These are phyloP conservation scores for Heptranchias perlo DNA, from an alignment of 2,113 vertebrate species.

Conservation along the genomic window DNA sequence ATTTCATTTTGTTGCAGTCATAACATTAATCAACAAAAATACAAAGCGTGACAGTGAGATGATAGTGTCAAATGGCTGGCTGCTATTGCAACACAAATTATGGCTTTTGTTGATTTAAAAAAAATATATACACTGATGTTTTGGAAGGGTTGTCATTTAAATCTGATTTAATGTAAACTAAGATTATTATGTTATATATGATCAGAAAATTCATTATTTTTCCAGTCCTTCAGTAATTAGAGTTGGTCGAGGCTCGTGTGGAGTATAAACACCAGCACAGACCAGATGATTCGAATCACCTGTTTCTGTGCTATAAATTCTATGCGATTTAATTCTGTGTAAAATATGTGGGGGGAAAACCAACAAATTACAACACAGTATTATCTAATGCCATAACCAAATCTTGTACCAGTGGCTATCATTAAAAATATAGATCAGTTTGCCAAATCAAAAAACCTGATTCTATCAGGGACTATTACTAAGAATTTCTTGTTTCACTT, in stretches of 20 bases:
- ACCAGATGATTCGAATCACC: too few relatives aligned
- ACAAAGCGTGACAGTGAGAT: not conserved
- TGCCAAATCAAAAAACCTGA: not conserved
- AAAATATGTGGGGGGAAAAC: too few relatives aligned
- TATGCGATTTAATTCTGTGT: too few relatives aligned
- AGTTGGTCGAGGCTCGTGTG: too few relatives aligned
- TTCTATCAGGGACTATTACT: not conserved
- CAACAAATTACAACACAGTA: too few relatives aligned
- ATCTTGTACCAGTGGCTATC: not conserved
- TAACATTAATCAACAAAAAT: not conserved
- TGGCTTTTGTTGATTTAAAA: not conserved
- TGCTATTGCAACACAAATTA: not conserved
- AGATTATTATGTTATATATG: not conserved
- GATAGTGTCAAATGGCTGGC: not conserved
- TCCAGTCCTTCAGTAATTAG: too few relatives aligned
- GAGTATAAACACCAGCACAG: too few relatives aligned
- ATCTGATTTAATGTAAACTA: not conserved
- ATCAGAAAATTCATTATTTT: too few relatives aligned
- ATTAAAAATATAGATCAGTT: not conserved
- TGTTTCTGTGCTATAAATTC: too few relatives aligned
- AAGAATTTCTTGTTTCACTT: not conserved
- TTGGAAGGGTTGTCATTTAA: not conserved
- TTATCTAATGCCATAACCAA: too few relatives aligned
- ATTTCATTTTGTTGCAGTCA: not conserved
- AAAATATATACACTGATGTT: not conserved